Evolutionary conservation across 1,140 invertebrate genomes (phyloP), one percentile per base, ranked within the genome.

Genomic region (Luehdorfia chinensis): DNA sequence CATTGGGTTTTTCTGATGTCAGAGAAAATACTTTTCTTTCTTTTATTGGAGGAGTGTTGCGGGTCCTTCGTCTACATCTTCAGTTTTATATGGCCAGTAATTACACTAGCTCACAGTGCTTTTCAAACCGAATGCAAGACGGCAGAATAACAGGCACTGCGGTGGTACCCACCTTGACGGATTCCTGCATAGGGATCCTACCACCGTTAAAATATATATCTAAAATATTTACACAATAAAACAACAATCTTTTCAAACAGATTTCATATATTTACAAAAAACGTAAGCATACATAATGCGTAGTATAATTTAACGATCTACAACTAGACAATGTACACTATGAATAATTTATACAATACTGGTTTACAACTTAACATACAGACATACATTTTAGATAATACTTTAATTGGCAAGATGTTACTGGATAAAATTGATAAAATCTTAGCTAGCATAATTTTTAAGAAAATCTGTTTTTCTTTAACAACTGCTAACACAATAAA

Each of bases 211-310:
- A n/a, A n/a, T n/a, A n/a, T n/a, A n/a, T n/a, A n/a, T n/a, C n/a
- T n/a, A n/a, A n/a, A n/a, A n/a, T n/a, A n/a, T n/a, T n/a, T n/a
- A n/a, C n/a, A n/a, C n/a, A n/a, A 28, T 33, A 34, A 39, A 47
- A 45, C 48, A 59, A 45, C 13, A 31, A 44, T 25, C 46, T 9
- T 47, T 58, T 66, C 48, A 71, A 75, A 76, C 66, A 69, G 65
- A 64, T 55, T 66, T 60, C 39, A 36, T 84, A 65, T 84, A 84
- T 76, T 80, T 78, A 76, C 71, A 80, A 68, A 74, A 43, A 27
- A 9, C 4, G 61, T 71, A 64, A 27, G n/a, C 9, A 63, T 71
- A 66, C 61, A 57, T 57, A 61, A 60, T 62, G 46, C 50, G 55
- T n/a, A n/a, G n/a, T n/a, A n/a, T n/a, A n/a, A n/a, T n/a, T n/a